phyloP scores from a whole-genome alignment of 2,888 invertebrate species.

The Lasius fuliginosus region DNA sequence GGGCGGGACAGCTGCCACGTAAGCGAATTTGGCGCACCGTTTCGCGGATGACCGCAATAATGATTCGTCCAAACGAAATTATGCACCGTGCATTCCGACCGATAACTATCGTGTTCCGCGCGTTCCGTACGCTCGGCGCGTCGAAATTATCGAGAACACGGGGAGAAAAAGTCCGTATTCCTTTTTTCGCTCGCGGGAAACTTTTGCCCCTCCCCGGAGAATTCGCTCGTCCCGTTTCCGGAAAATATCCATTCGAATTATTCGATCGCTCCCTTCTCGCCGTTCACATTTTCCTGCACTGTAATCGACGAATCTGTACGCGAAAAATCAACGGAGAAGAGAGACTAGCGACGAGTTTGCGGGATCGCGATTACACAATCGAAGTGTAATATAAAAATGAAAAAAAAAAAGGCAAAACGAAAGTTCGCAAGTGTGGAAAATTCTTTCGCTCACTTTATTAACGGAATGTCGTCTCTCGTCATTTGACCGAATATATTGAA shows the following conservation, averaged over 20 bases:
- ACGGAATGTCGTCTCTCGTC: background rate
- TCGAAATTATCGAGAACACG: slow-evolving; percentile 13
- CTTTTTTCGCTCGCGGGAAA: slow-evolving; percentile 17
- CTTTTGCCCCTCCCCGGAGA: slow-evolving; percentile 1
- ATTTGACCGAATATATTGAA: slow-evolving; percentile 6
- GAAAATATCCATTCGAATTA: slow-evolving; percentile 7
- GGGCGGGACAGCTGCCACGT: slow-evolving; percentile 68
- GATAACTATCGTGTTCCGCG: slow-evolving; percentile 60
- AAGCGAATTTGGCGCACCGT: slow-evolving; percentile 77
- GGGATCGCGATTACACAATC: background rate
- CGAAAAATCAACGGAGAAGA: background rate
- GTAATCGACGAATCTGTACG: slow-evolving; percentile 21
- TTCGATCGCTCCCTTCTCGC: slow-evolving; percentile 3
- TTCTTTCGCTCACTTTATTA: background rate
- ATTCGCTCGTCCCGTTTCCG: slow-evolving; percentile 13
- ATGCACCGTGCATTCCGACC: slow-evolving; percentile 74
- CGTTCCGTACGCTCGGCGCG: background rate
- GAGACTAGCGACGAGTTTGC: background rate
- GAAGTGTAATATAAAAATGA: background rate
- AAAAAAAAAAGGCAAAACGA: background rate
- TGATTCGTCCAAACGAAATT: slow-evolving; percentile 81
- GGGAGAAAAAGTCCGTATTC: background rate
- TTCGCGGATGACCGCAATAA: slow-evolving; percentile 80
- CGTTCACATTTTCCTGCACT: slow-evolving; percentile 19
- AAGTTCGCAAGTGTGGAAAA: background rate